Percentiles rank a stretch among this genome's conserved stretches.
Conservation (phyloP, 2,113 vertebrate genomes). For the Aldabrachelys gigantea region DNA sequence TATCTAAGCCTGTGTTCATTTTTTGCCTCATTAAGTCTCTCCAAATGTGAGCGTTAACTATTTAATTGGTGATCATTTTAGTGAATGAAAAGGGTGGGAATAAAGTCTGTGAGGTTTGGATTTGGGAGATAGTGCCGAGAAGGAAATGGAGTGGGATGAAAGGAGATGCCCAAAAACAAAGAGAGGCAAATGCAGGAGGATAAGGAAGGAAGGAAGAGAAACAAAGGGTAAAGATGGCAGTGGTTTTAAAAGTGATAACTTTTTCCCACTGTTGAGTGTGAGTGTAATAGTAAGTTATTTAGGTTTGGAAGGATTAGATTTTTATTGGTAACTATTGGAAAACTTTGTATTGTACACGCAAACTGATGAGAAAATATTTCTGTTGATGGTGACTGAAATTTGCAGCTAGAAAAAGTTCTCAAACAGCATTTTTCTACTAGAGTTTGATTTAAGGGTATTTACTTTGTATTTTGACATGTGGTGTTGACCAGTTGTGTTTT, state of each 20-base stretch:
- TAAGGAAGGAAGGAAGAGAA: not conserved
- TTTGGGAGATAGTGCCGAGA: not conserved
- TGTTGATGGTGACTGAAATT: too few relatives aligned
- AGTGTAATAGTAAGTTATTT: not conserved
- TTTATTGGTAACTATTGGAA: too few relatives aligned
- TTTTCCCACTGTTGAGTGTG: not conserved
- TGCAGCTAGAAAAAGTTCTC: not conserved
- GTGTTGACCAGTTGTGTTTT: too few relatives aligned
- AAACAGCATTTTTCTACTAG: not conserved
- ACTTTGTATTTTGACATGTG: not conserved
- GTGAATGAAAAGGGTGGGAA: not conserved
- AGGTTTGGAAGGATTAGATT: too few relatives aligned
- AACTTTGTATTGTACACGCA: too few relatives aligned
- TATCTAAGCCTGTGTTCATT: not conserved
- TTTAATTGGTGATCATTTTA: slow-evolving; percentile 14
- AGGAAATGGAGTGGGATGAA: not conserved
- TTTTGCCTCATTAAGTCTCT: not conserved
- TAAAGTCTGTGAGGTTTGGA: too few relatives aligned
- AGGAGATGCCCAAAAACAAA: not conserved
- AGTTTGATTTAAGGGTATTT: not conserved
- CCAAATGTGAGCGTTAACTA: not conserved
- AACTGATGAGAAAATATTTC: too few relatives aligned
- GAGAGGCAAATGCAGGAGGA: not conserved
- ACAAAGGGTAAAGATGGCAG: not conserved
- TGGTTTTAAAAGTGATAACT: not conserved